A percentile compares a stretch with the other conserved stretches of the same genome.
These are phyloP conservation scores for Parascotia fuliginaria DNA, from an alignment of 2,888 invertebrate genomes.

Conservation along the genomic window DNA sequence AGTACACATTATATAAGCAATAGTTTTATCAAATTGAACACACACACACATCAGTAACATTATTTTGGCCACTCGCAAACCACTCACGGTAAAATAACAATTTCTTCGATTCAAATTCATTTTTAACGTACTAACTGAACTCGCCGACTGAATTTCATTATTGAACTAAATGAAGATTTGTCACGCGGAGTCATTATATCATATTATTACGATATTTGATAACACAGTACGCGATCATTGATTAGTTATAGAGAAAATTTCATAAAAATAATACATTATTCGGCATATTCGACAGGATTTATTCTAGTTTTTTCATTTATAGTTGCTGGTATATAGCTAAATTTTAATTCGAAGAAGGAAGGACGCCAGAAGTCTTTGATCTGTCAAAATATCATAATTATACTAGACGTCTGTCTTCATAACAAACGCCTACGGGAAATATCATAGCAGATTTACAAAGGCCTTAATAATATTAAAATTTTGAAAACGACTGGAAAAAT, in stretches of 20 bases:
- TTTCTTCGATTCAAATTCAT: background rate
- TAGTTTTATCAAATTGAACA: background rate
- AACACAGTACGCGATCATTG: constrained; percentile 1
- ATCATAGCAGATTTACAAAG: too few species aligned
- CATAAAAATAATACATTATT: background rate
- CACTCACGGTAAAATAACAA: background rate
- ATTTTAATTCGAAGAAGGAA: too few species aligned
- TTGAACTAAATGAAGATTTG: constrained; percentile 9
- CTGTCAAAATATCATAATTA: too few species aligned
- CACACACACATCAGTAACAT: constrained; percentile 3
- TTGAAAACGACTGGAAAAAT: too few species aligned
- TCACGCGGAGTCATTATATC: background rate
- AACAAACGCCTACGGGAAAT: too few species aligned
- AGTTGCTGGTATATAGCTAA: too few species aligned
- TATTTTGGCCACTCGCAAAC: background rate
- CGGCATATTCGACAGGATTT: background rate
- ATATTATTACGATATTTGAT: constrained; percentile 2
- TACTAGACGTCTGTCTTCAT: too few species aligned
- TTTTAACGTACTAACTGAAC: background rate
- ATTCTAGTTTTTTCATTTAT: too few species aligned
- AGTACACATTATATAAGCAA: background rate
- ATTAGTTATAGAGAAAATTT: constrained; percentile 3
- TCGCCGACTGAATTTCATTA: constrained; percentile 5
- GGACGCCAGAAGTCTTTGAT: too few species aligned
- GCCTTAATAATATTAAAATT: too few species aligned